Percentiles rank a stretch among this genome's conserved stretches.
Conservation (phyloP, 2,113 vertebrate species). For the Pedionomus torquatus region DNA sequence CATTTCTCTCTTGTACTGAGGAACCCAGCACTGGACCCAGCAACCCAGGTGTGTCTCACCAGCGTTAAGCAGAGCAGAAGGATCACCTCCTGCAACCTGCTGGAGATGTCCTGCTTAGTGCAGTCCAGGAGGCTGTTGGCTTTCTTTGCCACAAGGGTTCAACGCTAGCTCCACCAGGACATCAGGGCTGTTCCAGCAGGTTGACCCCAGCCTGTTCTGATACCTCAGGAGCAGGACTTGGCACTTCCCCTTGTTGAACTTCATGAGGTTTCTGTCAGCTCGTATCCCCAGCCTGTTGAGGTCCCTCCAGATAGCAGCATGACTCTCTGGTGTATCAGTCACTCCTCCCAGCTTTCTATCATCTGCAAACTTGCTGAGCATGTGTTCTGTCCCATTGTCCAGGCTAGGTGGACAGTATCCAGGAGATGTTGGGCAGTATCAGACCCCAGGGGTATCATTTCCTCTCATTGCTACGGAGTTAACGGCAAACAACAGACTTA, state of each 20-base stretch:
- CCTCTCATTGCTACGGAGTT: background rate
- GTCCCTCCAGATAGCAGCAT: background rate
- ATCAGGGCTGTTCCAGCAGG: background rate
- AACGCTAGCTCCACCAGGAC: background rate
- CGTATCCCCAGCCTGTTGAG: background rate
- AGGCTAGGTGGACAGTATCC: too few relatives aligned
- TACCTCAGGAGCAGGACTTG: background rate
- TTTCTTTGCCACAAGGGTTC: background rate
- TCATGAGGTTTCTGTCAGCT: background rate
- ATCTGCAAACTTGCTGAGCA: background rate
- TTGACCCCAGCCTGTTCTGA: background rate
- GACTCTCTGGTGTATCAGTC: fast-evolving
- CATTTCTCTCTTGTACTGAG: background rate
- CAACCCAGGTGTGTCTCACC: background rate
- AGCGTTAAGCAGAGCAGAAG: background rate
- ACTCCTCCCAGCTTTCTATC: background rate
- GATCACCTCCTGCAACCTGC: background rate
- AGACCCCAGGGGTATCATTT: background rate
- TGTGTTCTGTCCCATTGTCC: background rate
- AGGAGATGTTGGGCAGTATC: background rate
- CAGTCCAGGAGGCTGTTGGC: background rate
- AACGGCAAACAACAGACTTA: background rate
- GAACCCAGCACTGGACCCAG: background rate
- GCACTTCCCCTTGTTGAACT: background rate
- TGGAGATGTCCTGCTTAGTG: background rate